Conservation (phyloP, 2,888 invertebrate genomes). For the Cephus pygmeus region DNA sequence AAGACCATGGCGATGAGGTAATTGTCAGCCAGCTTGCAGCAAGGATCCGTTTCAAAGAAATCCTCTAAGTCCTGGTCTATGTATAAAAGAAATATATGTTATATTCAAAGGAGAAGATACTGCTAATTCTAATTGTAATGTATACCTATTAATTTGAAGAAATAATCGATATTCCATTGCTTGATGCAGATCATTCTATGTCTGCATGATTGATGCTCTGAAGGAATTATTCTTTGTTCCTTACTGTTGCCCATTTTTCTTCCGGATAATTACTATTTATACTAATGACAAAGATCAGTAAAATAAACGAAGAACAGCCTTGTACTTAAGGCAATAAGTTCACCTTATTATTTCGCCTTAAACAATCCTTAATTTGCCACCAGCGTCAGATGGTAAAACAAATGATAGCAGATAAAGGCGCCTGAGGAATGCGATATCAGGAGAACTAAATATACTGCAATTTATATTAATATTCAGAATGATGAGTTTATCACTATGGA, state of each 20-base stretch:
- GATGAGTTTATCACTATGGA: neutral
- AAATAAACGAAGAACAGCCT: neutral
- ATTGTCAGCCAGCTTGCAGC: constrained; percentile 69
- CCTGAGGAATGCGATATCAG: neutral
- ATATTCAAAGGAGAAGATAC: constrained; percentile 11
- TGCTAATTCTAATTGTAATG: constrained; percentile 1
- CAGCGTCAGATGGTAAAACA: neutral
- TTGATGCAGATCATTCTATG: constrained; percentile 33
- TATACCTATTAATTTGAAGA: constrained; percentile 47
- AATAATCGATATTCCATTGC: constrained; percentile 43
- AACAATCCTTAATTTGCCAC: neutral
- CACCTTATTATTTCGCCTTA: neutral
- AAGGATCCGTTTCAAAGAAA: constrained; percentile 66
- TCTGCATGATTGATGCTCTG: neutral
- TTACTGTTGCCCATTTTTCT: constrained; percentile 20
- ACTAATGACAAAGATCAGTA: constrained; percentile 6
- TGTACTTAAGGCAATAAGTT: neutral
- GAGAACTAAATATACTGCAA: neutral
- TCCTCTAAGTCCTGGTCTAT: constrained; percentile 61
- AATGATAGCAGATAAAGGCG: neutral
- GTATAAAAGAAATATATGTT: constrained; percentile 38
- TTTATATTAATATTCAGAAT: neutral
- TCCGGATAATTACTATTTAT: constrained; percentile 3
- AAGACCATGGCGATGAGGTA: constrained; percentile 71
- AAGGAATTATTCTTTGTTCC: constrained; percentile 9